phyloP scores from a whole-genome alignment of 2,113 vertebrate species.

The Rhombomys opimus region DNA sequence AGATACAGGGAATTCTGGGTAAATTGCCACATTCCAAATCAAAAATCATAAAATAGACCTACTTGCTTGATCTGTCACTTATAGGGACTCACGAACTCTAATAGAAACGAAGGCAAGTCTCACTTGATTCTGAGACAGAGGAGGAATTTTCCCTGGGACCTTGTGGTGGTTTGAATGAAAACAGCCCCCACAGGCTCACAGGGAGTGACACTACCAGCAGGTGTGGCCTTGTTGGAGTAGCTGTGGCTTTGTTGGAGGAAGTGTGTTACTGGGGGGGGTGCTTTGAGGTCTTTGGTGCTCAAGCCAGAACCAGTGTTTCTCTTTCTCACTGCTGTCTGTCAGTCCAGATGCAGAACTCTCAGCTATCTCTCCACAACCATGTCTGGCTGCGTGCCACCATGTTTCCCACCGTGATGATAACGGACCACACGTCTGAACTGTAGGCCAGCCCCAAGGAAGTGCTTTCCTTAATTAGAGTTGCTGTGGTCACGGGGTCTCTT shows the following conservation, averaged over 20 bases:
- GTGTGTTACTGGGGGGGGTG: background rate
- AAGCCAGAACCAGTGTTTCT: background rate
- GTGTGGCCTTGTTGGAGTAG: background rate
- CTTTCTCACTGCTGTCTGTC: background rate
- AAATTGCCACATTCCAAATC: conserved; percentile 3
- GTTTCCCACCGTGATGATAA: background rate
- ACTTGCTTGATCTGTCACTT: background rate
- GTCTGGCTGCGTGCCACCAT: background rate
- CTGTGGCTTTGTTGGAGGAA: background rate
- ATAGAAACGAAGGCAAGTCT: background rate
- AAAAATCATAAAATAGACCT: background rate
- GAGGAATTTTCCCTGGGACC: background rate
- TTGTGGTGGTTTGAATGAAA: background rate
- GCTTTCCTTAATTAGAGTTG: background rate
- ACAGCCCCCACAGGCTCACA: background rate
- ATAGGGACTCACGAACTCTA: conserved; percentile 33
- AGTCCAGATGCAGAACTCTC: background rate
- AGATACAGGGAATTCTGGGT: conserved; percentile 45
- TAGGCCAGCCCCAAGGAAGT: background rate
- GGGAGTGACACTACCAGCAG: background rate
- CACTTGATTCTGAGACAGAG: background rate
- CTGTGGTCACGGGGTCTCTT: background rate
- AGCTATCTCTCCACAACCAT: background rate
- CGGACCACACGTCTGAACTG: background rate
- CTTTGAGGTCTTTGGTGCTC: background rate